Evolutionary conservation across 2,797 vertebrate genomes (phyloP).

Genomic region (Siniperca obscura): DNA sequence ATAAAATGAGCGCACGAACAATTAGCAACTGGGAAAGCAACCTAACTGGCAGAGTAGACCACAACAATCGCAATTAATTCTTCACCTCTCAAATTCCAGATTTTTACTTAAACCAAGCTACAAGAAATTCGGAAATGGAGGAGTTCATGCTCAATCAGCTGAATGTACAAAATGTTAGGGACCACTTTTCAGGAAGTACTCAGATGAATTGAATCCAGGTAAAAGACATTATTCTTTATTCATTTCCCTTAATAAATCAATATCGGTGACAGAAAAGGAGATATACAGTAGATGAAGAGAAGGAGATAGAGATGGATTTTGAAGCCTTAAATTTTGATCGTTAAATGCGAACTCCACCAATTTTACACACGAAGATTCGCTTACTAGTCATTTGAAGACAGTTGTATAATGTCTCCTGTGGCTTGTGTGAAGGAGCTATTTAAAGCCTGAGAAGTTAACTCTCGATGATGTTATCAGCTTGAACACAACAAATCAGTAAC

Average conservation of each 20-base stretch:
- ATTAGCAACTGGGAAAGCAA: constrained; percentile 48
- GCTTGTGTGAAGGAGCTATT: not conserved
- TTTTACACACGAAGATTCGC: no score
- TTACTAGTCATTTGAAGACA: no score
- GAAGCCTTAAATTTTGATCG: not conserved
- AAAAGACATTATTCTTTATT: constrained; percentile 2
- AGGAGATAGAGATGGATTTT: not conserved
- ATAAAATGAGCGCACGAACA: constrained; percentile 42
- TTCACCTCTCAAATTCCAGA: constrained; percentile 21
- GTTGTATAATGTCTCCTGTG: no score
- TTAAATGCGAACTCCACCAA: no score
- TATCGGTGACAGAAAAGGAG: constrained; percentile 7
- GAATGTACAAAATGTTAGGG: not conserved
- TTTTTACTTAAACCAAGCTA: not conserved
- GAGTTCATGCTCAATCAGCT: not conserved
- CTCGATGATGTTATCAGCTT: not conserved
- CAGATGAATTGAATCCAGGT: constrained; percentile 22
- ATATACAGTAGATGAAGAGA: not conserved
- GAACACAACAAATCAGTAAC: not conserved
- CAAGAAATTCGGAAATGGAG: not conserved
- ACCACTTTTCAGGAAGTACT: constrained; percentile 11
- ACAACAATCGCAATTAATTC: constrained; percentile 34
- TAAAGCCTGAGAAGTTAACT: constrained; percentile 1
- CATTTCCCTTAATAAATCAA: constrained; percentile 1
- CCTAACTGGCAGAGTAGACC: not conserved